phyloP scores from a whole-genome alignment of 2,113 vertebrate species.

The Miniopterus natalensis region DNA sequence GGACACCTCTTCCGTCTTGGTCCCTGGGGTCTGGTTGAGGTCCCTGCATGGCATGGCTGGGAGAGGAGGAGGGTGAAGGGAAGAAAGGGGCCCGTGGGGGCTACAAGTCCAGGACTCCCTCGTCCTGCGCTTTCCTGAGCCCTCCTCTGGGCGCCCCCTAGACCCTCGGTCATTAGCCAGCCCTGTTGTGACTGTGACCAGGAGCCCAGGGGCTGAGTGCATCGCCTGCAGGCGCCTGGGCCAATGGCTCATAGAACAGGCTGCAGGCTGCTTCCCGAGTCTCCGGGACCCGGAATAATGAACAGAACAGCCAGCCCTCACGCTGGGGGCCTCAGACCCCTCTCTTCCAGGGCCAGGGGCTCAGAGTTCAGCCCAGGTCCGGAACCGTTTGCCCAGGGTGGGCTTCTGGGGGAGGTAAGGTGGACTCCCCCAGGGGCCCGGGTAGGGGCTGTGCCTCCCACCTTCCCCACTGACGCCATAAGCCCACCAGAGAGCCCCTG shows the following conservation, averaged over 20 bases:
- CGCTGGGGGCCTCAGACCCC: not conserved
- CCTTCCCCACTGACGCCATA: fast-evolving
- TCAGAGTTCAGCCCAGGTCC: not conserved
- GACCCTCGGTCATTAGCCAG: not conserved
- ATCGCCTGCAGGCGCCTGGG: not conserved
- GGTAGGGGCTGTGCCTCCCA: not conserved
- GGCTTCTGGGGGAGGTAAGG: not conserved
- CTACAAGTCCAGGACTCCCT: not conserved
- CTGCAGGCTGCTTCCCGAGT: not conserved
- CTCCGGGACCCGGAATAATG: not conserved
- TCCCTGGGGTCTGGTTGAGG: not conserved
- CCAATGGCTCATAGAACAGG: not conserved
- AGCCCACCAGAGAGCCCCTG: not conserved
- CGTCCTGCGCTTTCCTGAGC: not conserved
- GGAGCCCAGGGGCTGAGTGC: not conserved
- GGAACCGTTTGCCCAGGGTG: not conserved
- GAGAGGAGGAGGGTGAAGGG: not conserved
- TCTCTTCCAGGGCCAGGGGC: not conserved
- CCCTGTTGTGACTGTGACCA: not conserved
- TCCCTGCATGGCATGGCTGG: not conserved
- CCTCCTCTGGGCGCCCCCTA: not conserved
- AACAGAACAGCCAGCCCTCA: not conserved
- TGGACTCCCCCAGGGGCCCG: not conserved
- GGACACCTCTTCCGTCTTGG: not conserved
- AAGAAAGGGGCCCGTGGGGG: not conserved